A percentile compares a stretch with the other conserved stretches of the same genome.
Evolutionary conservation across 2,113 vertebrate genomes (phyloP).

Genomic region (Cryptotis parvus): DNA sequence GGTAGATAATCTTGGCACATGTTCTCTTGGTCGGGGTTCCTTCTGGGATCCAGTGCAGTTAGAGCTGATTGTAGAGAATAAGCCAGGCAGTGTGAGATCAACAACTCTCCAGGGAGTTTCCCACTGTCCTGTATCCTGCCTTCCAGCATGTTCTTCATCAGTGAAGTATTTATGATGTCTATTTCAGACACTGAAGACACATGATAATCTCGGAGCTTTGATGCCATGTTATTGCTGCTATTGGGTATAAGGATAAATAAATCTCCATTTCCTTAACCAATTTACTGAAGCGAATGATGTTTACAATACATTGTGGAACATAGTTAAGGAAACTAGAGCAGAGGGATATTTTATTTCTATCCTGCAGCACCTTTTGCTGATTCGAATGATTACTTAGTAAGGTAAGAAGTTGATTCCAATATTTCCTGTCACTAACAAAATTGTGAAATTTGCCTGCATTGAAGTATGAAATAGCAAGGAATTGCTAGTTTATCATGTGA

Average conservation of each 20-base stretch:
- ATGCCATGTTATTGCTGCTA: background rate
- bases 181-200: background rate
- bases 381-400: slow-evolving; percentile 95
- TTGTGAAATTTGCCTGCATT: slow-evolving; percentile 46
- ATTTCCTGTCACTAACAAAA: slow-evolving; percentile 54
- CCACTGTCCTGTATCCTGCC: background rate
- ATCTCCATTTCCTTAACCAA: slow-evolving; percentile 89
- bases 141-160: background rate
- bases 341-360: slow-evolving; percentile 96
- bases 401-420: slow-evolving; percentile 88
- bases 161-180: background rate
- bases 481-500: slow-evolving; percentile 46
- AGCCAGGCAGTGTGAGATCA: background rate
- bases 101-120: background rate
- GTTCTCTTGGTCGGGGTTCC: background rate
- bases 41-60: background rate
- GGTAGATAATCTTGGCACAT: background rate
- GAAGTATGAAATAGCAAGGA: slow-evolving; percentile 33
- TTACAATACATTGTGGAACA: slow-evolving; percentile 93
- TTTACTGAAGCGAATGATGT: slow-evolving; percentile 95
- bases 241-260: slow-evolving; percentile 8
- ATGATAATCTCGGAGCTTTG: background rate
- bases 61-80: background rate
- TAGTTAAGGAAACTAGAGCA: slow-evolving; percentile 93
- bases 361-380: slow-evolving; percentile 96